Percentiles rank a stretch among this genome's conserved stretches.
Conservation (phyloP, 2,797 vertebrate species). For the Epinephelus coioides region DNA sequence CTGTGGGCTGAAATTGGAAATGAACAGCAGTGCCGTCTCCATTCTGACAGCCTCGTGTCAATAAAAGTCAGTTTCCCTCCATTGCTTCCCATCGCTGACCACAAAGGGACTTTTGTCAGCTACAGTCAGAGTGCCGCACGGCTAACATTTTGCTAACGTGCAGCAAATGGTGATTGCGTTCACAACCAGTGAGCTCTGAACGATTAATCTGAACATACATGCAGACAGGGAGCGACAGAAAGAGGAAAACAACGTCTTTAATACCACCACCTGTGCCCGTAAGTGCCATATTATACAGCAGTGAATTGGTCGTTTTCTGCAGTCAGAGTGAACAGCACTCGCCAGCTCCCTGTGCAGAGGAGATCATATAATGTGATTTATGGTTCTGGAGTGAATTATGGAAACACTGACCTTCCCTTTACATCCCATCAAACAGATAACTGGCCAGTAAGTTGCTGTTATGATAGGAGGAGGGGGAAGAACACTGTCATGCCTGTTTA, state of each 20-base stretch:
- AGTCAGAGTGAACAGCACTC: constrained; percentile 51
- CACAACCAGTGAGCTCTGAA: constrained; percentile 6
- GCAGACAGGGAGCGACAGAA: neutral
- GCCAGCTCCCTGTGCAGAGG: constrained; percentile 29
- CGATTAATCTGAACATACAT: constrained; percentile 35
- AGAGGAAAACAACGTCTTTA: constrained; percentile 55
- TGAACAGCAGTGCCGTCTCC: constrained; percentile 80
- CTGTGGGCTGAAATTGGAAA: constrained; percentile 84
- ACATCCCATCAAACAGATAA: constrained; percentile 84
- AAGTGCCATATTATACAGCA: constrained; percentile 57
- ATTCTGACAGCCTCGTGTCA: constrained; percentile 83
- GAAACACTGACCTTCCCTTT: constrained; percentile 85
- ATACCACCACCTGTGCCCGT: constrained; percentile 53
- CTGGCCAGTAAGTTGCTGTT: constrained; percentile 80
- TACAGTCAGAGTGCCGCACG: constrained; percentile 29
- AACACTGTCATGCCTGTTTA: constrained; percentile 68
- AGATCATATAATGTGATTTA: constrained; percentile 83
- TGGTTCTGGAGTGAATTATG: constrained; percentile 82
- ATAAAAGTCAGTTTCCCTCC: constrained; percentile 84
- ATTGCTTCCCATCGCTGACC: constrained; percentile 74
- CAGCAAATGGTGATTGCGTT: constrained; percentile 48
- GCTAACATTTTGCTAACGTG: constrained; percentile 57
- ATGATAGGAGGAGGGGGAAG: constrained; percentile 67
- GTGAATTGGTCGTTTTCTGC: constrained; percentile 55
- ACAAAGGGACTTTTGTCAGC: constrained; percentile 76